phyloP scores from a whole-genome alignment of 2,113 vertebrate species.

The Gavia stellata region DNA sequence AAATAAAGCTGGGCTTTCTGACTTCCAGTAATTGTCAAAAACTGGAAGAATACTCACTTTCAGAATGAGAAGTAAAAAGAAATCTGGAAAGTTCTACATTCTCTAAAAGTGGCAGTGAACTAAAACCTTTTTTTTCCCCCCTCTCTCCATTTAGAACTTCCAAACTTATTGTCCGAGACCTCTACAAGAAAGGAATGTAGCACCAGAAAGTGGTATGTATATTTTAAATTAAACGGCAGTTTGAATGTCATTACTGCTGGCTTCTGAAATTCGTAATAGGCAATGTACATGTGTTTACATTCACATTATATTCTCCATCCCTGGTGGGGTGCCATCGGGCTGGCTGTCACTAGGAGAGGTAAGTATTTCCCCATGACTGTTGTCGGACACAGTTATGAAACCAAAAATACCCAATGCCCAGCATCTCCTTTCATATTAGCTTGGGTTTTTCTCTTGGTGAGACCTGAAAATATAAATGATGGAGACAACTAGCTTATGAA shows the following conservation, averaged over 20 bases:
- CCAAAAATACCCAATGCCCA: not conserved
- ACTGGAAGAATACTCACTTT: not conserved
- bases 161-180: constrained; percentile 61
- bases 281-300: not conserved
- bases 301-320: too few species aligned
- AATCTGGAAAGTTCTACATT: not conserved
- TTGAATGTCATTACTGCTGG: not conserved
- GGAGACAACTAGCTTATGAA: not conserved
- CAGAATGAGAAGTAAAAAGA: not conserved
- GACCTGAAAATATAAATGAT: not conserved
- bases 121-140: not conserved
- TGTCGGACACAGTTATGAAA: not conserved
- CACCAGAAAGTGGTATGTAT: constrained; percentile 62
- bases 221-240: not conserved
- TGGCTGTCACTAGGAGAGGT: not conserved
- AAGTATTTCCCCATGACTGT: not conserved
- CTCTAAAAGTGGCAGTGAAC: not conserved
- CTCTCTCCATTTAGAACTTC: constrained; percentile 71
- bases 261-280: not conserved
- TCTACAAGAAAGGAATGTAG: constrained; percentile 50
- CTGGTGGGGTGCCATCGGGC: not conserved
- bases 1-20: not conserved
- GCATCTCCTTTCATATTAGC: not conserved
- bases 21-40: not conserved
- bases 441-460: not conserved